phyloP scores from a whole-genome alignment of 2,113 vertebrate species.

The Cephalophus harveyi region DNA sequence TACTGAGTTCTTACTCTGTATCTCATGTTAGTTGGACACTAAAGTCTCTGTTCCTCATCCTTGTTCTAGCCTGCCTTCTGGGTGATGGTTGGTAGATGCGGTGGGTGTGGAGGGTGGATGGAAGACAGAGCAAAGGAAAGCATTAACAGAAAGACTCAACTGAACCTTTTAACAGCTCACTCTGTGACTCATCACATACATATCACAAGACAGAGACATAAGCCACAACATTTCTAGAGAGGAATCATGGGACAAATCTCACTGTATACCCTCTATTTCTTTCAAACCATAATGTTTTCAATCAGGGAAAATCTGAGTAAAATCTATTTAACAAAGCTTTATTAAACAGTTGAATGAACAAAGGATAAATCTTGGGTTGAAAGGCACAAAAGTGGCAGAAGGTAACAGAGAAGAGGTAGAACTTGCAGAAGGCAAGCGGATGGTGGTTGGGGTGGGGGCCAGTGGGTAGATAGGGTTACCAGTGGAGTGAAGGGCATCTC shows the following conservation, averaged over 20 bases:
- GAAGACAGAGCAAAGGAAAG: neutral
- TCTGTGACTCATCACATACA: neutral
- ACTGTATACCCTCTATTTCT: neutral
- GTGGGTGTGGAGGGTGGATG: neutral
- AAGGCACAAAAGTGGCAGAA: neutral
- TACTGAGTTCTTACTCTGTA: neutral
- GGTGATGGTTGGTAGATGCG: neutral
- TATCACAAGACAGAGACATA: neutral
- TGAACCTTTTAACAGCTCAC: neutral
- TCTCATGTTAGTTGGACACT: neutral
- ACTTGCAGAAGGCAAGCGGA: neutral
- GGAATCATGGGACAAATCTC: neutral
- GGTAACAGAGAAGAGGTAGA: neutral
- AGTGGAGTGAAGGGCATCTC: neutral
- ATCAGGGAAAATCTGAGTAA: neutral
- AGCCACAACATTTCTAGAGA: neutral
- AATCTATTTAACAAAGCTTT: neutral
- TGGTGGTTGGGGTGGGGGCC: accelerated
- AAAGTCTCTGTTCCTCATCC: neutral
- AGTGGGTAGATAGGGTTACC: neutral
- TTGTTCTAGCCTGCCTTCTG: neutral
- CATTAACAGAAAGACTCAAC: neutral
- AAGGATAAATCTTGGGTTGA: neutral
- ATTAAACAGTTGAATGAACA: neutral
- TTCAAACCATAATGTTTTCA: neutral